phyloP scores from a whole-genome alignment of 2,113 vertebrate species.

The Microcebus lehilahytsara region DNA sequence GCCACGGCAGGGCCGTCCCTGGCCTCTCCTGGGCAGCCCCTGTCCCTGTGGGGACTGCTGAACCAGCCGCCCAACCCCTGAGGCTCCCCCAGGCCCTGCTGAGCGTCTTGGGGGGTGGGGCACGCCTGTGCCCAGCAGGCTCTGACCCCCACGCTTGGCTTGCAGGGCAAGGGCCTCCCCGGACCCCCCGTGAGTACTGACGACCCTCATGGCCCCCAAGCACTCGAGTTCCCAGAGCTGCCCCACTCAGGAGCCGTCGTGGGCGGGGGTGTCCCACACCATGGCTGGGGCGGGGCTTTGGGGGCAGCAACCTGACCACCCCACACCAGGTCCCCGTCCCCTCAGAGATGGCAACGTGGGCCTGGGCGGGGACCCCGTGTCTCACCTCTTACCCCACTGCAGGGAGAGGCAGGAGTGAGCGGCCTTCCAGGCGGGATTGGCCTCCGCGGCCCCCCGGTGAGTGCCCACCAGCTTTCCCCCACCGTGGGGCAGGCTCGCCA shows the following conservation, averaged over 20 bases:
- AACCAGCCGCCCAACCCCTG: background rate
- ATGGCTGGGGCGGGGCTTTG: background rate
- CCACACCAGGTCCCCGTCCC: background rate
- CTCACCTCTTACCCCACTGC: slow-evolving; percentile 17
- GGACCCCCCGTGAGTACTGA: slow-evolving; percentile 93
- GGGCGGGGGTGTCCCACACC: background rate
- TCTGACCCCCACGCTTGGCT: slow-evolving; percentile 74
- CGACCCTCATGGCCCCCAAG: fast-evolving
- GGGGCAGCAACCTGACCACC: background rate
- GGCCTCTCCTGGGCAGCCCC: background rate
- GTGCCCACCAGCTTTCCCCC: slow-evolving; percentile 63
- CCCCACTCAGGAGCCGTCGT: background rate
- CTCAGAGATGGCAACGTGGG: background rate
- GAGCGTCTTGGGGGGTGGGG: background rate
- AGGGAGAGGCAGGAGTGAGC: slow-evolving; percentile 95
- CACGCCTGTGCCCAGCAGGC: background rate
- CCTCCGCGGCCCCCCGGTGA: slow-evolving; percentile 91
- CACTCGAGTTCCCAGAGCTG: background rate
- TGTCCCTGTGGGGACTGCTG: background rate
- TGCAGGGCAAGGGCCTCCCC: slow-evolving; percentile 94
- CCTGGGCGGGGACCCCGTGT: background rate
- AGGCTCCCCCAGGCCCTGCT: background rate
- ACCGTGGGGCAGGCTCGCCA: background rate
- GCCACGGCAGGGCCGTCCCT: background rate
- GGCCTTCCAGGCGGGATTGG: slow-evolving; percentile 92